Evolutionary conservation across 2,113 vertebrate genomes (phyloP).

Genomic region (Petaurus breviceps): DNA sequence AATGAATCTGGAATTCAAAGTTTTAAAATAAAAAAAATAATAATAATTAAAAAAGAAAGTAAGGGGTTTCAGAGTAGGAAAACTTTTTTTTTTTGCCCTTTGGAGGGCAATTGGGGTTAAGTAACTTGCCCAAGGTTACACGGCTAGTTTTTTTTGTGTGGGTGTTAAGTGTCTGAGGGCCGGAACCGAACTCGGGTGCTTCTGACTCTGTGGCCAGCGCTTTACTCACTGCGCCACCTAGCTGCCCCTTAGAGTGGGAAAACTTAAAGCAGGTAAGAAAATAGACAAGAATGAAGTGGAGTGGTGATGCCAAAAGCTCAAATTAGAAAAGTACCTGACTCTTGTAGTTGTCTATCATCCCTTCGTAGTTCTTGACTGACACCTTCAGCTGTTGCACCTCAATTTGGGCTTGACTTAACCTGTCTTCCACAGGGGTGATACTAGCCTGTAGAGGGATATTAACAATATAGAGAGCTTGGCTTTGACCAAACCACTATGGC

Average conservation of each 20-base stretch:
- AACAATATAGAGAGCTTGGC: not conserved
- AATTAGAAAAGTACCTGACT: conserved; percentile 84
- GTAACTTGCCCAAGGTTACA: no score
- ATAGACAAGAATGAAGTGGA: not conserved
- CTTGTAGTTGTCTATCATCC: conserved; percentile 91
- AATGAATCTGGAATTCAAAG: no score
- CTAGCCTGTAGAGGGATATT: conserved; percentile 82
- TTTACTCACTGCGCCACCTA: no score
- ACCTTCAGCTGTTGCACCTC: conserved; percentile 91
- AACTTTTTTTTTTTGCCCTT: no score
- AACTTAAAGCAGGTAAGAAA: not conserved
- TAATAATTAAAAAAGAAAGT: no score
- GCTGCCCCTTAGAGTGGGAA: not conserved
- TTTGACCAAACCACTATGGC: not conserved
- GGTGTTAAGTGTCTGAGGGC: no score
- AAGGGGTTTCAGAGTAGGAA: no score
- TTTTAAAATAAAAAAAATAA: no score
- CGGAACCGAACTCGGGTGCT: no score
- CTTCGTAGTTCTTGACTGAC: conserved; percentile 91
- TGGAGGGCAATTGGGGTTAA: no score
- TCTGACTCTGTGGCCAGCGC: no score
- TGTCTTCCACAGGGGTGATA: conserved; percentile 88
- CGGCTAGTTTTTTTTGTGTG: no score
- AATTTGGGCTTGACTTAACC: conserved; percentile 85
- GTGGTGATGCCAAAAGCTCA: not conserved